A percentile compares a stretch with the other conserved stretches of the same genome.
Conservation (phyloP, 2,113 vertebrate species). For the Syngnathoides biaculeatus region DNA sequence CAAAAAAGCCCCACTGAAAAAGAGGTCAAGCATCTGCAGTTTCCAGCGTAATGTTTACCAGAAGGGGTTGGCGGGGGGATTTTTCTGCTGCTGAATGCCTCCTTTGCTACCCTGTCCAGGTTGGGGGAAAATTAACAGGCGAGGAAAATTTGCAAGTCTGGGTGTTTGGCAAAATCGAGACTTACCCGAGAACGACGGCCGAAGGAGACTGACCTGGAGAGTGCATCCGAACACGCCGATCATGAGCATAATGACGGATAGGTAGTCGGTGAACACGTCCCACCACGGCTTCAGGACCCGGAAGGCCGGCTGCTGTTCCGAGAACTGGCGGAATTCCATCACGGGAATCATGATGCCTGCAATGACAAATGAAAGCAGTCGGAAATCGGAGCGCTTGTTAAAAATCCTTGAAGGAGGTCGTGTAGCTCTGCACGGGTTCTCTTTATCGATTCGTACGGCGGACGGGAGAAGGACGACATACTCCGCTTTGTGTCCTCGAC, state of each 20-base stretch:
- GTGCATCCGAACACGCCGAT: conserved; percentile 97
- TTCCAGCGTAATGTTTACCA: not conserved
- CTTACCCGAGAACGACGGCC: conserved; percentile 4
- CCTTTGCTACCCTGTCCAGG: conserved; percentile 42
- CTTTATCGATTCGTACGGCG: conserved; percentile 18
- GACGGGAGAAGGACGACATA: not conserved
- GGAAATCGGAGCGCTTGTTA: not conserved
- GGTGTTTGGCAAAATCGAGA: conserved; percentile 30
- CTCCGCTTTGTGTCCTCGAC: not conserved
- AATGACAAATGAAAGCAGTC: not conserved
- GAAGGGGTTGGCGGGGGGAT: conserved; percentile 30
- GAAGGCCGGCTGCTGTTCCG: conserved; percentile 96
- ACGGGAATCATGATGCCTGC: conserved; percentile 93
- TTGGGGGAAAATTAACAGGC: conserved; percentile 31
- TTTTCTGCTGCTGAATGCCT: conserved; percentile 63
- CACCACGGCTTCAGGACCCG: conserved; percentile 98
- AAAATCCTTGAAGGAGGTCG: not conserved
- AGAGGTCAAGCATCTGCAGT: not conserved
- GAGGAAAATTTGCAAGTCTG: conserved; percentile 21
- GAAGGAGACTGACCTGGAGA: conserved; percentile 79
- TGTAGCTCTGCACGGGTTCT: conserved; percentile 10
- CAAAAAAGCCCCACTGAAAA: not conserved
- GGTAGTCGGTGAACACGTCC: conserved; percentile 97
- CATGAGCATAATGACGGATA: conserved; percentile 97
- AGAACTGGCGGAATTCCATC: conserved; percentile 96